A percentile compares a stretch with the other conserved stretches of the same genome.
Evolutionary conservation across 53 echinoderm and acorn worm species (phyloP).

Genomic region (Actinopyga echinites): DNA sequence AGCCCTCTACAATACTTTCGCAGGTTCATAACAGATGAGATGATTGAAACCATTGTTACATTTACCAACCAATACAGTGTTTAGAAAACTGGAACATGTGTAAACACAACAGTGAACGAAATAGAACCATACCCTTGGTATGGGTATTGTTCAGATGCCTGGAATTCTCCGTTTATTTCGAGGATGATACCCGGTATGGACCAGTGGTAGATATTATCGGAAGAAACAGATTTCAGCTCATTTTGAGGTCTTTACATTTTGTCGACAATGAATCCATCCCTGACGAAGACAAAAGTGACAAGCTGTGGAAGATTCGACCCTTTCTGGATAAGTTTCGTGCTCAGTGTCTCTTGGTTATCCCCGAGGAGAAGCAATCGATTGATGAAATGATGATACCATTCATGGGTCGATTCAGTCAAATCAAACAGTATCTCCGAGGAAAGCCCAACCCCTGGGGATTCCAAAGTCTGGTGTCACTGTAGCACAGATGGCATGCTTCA

Average conservation of each 20-base stretch:
- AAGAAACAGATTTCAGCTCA: not conserved
- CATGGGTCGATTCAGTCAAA: not conserved
- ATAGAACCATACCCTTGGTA: not conserved
- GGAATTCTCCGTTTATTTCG: not conserved
- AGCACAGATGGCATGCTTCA: not conserved
- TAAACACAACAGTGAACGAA: constrained; percentile 3
- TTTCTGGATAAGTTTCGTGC: constrained; percentile 7
- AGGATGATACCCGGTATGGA: not conserved
- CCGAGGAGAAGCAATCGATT: not conserved
- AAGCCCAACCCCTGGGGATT: not conserved
- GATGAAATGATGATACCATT: not conserved
- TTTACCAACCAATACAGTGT: not conserved
- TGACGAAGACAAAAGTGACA: constrained; percentile 2
- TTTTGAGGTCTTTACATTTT: not conserved
- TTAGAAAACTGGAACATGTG: not conserved
- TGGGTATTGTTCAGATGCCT: constrained; percentile 5
- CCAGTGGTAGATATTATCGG: not conserved
- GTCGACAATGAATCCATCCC: not conserved
- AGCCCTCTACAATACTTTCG: constrained; percentile 6
- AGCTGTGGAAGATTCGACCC: constrained; percentile 10
- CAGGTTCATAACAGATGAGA: constrained; percentile 7
- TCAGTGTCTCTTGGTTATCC: constrained; percentile 8
- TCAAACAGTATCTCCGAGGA: not conserved
- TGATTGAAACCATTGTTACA: not conserved
- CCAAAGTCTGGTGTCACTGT: not conserved